These are phyloP conservation scores for Anthopleura xanthogrammica DNA, from an alignment of 92 coral and sea anemone genomes.

Conservation along the genomic window DNA sequence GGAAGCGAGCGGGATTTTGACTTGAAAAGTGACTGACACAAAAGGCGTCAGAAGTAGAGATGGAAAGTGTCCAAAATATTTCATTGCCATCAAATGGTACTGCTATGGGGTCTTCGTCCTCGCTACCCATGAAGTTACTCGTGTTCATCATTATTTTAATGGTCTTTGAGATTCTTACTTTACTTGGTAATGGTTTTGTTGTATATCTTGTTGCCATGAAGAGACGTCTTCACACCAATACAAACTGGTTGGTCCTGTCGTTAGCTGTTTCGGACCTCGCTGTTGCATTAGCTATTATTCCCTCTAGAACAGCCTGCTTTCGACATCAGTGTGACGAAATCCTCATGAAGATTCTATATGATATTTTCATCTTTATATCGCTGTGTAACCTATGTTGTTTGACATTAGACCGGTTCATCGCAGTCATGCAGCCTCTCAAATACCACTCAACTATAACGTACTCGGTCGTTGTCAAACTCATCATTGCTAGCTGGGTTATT, in stretches of 20 bases:
- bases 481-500: conserved; percentile 60
- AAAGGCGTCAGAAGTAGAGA: not conserved
- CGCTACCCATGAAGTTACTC: conserved; percentile 23
- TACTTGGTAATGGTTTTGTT: conserved; percentile 68
- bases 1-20: not conserved
- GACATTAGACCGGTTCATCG: conserved; percentile 59
- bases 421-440: conserved; percentile 44
- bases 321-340: conserved; percentile 58
- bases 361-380: conserved; percentile 73
- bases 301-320: conserved; percentile 72
- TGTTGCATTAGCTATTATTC: conserved; percentile 68
- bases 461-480: conserved; percentile 48
- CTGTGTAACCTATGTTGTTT: conserved; percentile 75
- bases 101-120: not conserved
- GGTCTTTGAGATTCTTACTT: conserved; percentile 44
- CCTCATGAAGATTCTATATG: conserved; percentile 66
- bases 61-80: not conserved
- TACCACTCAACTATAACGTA: conserved; percentile 40
- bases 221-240: conserved; percentile 67
- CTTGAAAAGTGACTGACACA: not conserved
- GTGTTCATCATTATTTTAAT: conserved; percentile 49
- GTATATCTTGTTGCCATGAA: conserved; percentile 59
- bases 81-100: conserved; percentile 6
- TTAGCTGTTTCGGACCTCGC: conserved; percentile 73
- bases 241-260: conserved; percentile 74